A percentile compares a stretch with the other conserved stretches of the same genome.
Conservation (phyloP, 1,140 invertebrate genomes). For the Plutomurus gul region DNA sequence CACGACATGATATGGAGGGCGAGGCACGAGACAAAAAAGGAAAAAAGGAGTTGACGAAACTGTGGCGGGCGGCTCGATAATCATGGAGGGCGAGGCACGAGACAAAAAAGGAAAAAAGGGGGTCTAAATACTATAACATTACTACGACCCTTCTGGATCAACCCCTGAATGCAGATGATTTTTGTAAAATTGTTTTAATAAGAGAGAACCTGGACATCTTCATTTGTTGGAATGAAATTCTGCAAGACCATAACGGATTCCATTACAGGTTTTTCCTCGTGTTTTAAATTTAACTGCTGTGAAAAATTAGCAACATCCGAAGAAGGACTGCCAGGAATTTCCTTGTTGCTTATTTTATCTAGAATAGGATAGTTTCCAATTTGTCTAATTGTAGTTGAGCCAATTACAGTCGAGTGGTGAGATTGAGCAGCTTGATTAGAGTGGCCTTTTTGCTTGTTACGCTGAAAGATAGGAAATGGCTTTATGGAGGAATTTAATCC, state of each 20-base stretch:
- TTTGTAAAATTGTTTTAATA: too few species aligned
- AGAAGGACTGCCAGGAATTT: not conserved
- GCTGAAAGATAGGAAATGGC: not conserved
- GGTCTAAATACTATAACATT: too few species aligned
- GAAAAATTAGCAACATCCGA: not conserved
- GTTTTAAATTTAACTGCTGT: not conserved
- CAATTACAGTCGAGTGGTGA: not conserved
- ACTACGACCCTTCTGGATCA: too few species aligned
- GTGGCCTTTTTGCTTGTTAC: not conserved
- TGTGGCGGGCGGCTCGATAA: too few species aligned
- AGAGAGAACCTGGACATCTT: conserved; percentile 1
- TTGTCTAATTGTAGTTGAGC: not conserved
- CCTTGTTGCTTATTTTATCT: not conserved
- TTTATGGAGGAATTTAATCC: not conserved
- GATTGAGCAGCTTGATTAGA: not conserved
- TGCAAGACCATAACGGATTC: not conserved
- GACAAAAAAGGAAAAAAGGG: too few species aligned
- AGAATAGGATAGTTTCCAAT: not conserved
- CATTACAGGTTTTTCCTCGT: not conserved
- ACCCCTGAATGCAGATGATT: too few species aligned
- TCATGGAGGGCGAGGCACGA: too few species aligned
- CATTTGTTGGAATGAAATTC: not conserved
- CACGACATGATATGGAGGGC: too few species aligned
- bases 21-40: too few species aligned
- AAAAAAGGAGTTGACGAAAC: not conserved